phyloP scores from a whole-genome alignment of 1,140 invertebrate genomes.

The Ceratina japonica region DNA sequence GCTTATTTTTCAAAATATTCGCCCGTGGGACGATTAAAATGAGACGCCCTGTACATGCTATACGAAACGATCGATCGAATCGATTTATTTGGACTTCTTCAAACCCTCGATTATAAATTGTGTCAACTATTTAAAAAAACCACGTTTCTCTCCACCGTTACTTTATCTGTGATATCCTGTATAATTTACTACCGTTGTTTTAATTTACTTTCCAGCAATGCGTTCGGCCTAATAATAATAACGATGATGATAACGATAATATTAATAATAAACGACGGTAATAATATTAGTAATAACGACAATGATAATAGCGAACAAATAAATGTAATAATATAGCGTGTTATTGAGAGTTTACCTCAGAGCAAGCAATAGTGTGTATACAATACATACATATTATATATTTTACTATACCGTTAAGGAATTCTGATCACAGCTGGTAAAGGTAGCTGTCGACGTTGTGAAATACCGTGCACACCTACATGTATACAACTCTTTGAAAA shows the following conservation, averaged over 20 bases:
- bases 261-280: neutral
- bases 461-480: constrained; percentile 22
- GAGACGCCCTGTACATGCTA: too few relatives aligned
- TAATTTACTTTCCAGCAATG: constrained; percentile 29
- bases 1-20: too few relatives aligned
- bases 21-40: too few relatives aligned
- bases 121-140: too few relatives aligned
- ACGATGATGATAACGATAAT: neutral
- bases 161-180: constrained; percentile 13
- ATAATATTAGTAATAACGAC: constrained; percentile 24
- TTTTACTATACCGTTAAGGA: constrained; percentile 61
- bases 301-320: constrained; percentile 30
- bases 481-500: constrained; percentile 36
- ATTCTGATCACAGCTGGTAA: constrained; percentile 41
- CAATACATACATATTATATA: constrained; percentile 60
- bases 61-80: too few relatives aligned
- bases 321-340: constrained; percentile 44
- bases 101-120: too few relatives aligned
- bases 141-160: neutral
- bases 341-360: constrained; percentile 55
- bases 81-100: too few relatives aligned
- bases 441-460: constrained; percentile 46
- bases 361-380: constrained; percentile 67
- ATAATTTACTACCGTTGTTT: neutral
- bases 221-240: constrained; percentile 61